These are phyloP conservation scores for Aphis craccivora DNA, from an alignment of 1,140 invertebrate genomes.

Conservation along the genomic window DNA sequence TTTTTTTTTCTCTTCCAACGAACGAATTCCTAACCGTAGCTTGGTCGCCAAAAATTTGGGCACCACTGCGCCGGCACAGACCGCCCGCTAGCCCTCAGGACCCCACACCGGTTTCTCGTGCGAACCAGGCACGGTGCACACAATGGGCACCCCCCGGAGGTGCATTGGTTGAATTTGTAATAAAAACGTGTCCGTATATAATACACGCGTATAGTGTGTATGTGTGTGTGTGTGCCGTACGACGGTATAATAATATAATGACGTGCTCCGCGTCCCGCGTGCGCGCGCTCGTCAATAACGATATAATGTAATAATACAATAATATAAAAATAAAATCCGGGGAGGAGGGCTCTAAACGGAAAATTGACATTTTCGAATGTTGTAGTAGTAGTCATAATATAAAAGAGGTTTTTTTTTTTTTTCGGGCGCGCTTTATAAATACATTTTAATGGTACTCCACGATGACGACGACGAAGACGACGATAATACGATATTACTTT, in stretches of 20 bases:
- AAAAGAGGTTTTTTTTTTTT: background rate
- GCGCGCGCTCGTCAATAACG: constrained; percentile 14
- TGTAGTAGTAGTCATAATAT: background rate
- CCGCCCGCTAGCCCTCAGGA: constrained; percentile 57
- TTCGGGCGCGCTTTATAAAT: constrained; percentile 8
- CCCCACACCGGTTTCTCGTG: constrained; percentile 58
- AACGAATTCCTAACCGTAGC: constrained; percentile 17
- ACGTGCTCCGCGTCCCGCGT: background rate
- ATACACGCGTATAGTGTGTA: too few relatives aligned
- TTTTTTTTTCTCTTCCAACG: constrained; percentile 7
- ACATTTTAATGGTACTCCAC: constrained; percentile 47
- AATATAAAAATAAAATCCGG: background rate
- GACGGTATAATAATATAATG: constrained; percentile 6
- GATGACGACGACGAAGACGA: background rate
- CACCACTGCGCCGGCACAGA: constrained; percentile 48
- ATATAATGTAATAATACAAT: background rate
- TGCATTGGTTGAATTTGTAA: constrained; percentile 57
- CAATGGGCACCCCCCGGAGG: constrained; percentile 55
- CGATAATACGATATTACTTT: background rate
- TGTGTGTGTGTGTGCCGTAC: background rate
- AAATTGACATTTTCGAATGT: constrained; percentile 38
- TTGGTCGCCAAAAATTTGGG: constrained; percentile 14
- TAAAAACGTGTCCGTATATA: constrained; percentile 45
- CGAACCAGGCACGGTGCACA: constrained; percentile 42
- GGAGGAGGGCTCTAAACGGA: background rate